A percentile compares a stretch with the other conserved stretches of the same genome.
Conservation (phyloP, 1,140 invertebrate genomes). For the Drosophila sulfurigaster region DNA sequence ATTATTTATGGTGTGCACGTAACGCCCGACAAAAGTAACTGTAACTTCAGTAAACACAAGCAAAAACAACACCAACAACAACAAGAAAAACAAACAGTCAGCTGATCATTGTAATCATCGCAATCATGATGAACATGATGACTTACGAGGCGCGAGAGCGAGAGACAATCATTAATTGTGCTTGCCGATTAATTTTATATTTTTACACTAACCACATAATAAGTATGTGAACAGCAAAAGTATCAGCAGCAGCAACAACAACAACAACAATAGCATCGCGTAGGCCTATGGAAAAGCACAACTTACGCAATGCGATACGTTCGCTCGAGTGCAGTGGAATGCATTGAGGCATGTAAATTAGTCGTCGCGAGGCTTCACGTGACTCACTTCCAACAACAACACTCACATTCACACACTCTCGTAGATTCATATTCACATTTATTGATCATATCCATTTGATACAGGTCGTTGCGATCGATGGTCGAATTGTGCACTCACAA, state of each 20-base stretch:
- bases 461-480: slow-evolving; percentile 47
- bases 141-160: slow-evolving; percentile 46
- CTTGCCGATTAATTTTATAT: slow-evolving; percentile 57
- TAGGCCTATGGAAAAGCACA: slow-evolving; percentile 34
- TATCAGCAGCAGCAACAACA: slow-evolving; percentile 6
- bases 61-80: not conserved
- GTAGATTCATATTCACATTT: slow-evolving; percentile 5
- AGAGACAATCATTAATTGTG: slow-evolving; percentile 69
- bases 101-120: slow-evolving; percentile 37
- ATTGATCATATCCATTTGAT: slow-evolving; percentile 49
- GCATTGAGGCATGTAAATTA: slow-evolving; percentile 78
- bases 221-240: slow-evolving; percentile 6
- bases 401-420: not conserved
- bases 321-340: slow-evolving; percentile 57
- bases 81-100: slow-evolving; percentile 22
- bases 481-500: slow-evolving; percentile 43
- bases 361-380: slow-evolving; percentile 71
- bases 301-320: slow-evolving; percentile 29
- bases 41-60: slow-evolving; percentile 36
- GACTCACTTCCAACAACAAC: slow-evolving; percentile 43
- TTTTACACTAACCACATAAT: slow-evolving; percentile 25
- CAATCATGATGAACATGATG: slow-evolving; percentile 50
- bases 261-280: slow-evolving; percentile 19
- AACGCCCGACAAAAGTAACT: slow-evolving; percentile 45
- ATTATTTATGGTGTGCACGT: slow-evolving; percentile 47